Evolutionary conservation across 2,797 vertebrate species (phyloP).

Genomic region (Nasua narica): DNA sequence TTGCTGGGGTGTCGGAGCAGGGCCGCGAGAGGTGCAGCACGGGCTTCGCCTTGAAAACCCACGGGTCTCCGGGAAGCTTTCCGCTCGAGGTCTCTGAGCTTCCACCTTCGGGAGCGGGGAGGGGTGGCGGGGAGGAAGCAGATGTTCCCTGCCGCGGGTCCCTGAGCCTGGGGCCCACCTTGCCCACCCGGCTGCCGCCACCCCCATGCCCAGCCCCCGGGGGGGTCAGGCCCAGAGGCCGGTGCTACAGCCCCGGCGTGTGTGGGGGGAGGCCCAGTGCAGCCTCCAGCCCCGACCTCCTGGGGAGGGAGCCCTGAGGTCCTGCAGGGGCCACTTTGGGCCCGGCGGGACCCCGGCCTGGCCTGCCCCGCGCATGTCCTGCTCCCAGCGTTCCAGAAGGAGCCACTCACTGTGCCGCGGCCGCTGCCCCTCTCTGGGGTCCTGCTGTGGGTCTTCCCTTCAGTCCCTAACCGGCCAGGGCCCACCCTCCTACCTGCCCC

Average conservation of each 20-base stretch:
- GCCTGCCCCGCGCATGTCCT: background rate
- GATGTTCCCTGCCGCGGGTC: background rate
- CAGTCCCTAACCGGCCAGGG: background rate
- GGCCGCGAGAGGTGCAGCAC: background rate
- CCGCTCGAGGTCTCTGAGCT: background rate
- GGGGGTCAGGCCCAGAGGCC: background rate
- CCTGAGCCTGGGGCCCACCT: background rate
- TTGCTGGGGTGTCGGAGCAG: background rate
- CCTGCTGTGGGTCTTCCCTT: no score
- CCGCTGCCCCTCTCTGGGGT: background rate
- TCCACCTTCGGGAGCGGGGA: background rate
- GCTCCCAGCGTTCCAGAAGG: background rate
- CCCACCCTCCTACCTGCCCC: rapidly evolving
- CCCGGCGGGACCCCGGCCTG: background rate
- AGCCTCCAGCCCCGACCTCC: background rate
- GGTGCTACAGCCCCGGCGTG: no score
- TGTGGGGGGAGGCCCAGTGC: no score
- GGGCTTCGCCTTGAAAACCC: no score
- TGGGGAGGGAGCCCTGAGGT: background rate
- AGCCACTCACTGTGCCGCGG: background rate
- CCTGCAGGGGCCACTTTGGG: background rate
- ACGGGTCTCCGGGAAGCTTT: background rate
- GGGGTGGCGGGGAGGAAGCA: background rate
- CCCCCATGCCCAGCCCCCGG: no score
- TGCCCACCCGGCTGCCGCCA: background rate